phyloP scores from a whole-genome alignment of 2,797 vertebrate genomes.

The Ctenopoma kingsleyae region DNA sequence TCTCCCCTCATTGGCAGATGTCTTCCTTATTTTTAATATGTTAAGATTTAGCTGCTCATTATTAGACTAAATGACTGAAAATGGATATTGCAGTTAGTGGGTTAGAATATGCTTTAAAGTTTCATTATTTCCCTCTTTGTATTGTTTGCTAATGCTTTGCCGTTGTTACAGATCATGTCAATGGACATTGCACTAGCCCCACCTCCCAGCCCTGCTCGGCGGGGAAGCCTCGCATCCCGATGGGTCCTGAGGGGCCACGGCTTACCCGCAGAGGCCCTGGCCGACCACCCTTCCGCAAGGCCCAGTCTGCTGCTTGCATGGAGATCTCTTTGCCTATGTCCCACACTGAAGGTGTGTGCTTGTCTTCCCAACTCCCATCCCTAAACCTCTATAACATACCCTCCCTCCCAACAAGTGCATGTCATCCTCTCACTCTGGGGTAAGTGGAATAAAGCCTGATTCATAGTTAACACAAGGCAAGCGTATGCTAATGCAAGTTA shows the following conservation, averaged over 20 bases:
- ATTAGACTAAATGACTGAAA: slow-evolving; percentile 37
- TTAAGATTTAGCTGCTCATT: not conserved
- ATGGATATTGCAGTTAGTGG: slow-evolving; percentile 62
- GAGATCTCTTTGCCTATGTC: slow-evolving; percentile 97
- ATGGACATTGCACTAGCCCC: slow-evolving; percentile 98
- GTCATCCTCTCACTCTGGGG: slow-evolving; percentile 56
- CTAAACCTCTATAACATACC: slow-evolving; percentile 56
- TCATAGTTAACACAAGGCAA: slow-evolving; percentile 62
- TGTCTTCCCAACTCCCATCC: slow-evolving; percentile 72
- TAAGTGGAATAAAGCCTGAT: slow-evolving; percentile 63
- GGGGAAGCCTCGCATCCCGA: slow-evolving; percentile 91
- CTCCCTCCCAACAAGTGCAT: slow-evolving; percentile 66
- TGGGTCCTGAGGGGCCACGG: slow-evolving; percentile 92
- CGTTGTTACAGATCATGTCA: slow-evolving; percentile 95
- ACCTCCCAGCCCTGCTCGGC: slow-evolving; percentile 92
- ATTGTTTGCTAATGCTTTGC: slow-evolving; percentile 85
- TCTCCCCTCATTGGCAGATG: slow-evolving; percentile 17
- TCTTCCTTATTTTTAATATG: not conserved
- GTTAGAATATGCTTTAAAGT: slow-evolving; percentile 45
- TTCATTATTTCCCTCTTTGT: slow-evolving; percentile 59
- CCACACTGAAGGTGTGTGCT: slow-evolving; percentile 95
- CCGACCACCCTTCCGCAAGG: slow-evolving; percentile 98
- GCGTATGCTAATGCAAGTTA: slow-evolving; percentile 74
- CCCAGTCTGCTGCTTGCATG: slow-evolving; percentile 99
- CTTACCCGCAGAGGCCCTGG: slow-evolving; percentile 93